Evolutionary conservation across 2,113 vertebrate genomes (phyloP).

Genomic region (Pollimyrus isidori): DNA sequence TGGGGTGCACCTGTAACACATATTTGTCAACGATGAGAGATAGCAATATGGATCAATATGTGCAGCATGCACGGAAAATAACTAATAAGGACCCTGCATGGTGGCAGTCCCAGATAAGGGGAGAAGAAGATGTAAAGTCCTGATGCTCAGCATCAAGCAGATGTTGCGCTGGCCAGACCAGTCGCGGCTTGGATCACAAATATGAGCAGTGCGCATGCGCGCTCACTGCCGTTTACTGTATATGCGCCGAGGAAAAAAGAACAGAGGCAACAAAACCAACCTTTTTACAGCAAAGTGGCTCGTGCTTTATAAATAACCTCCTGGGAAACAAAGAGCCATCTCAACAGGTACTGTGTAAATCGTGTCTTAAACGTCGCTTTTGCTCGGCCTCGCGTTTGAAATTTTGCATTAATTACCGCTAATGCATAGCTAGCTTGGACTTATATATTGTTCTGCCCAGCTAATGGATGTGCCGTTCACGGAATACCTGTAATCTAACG

Average conservation of each 20-base stretch:
- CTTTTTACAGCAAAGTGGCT: constrained; percentile 53
- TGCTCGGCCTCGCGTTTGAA: constrained; percentile 31
- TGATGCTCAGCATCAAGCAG: constrained; percentile 50
- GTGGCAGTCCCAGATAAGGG: constrained; percentile 12
- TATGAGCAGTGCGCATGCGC: constrained; percentile 86
- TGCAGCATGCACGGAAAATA: neutral
- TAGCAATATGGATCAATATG: neutral
- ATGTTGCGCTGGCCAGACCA: constrained; percentile 84
- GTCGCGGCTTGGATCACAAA: constrained; percentile 80
- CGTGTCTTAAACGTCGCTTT: constrained; percentile 40
- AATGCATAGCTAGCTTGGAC: constrained; percentile 45
- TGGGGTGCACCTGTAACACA: neutral
- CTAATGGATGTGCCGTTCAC: constrained; percentile 54
- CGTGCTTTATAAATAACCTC: constrained; percentile 60
- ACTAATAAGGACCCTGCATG: neutral
- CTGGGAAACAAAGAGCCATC: constrained; percentile 50
- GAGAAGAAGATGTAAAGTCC: constrained; percentile 25
- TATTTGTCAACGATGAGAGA: neutral
- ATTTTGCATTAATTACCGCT: constrained; percentile 44
- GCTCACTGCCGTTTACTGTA: constrained; percentile 74
- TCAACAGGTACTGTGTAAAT: constrained; percentile 67
- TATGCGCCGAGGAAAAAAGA: constrained; percentile 66
- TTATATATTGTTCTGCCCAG: constrained; percentile 43
- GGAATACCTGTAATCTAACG: constrained; percentile 30
- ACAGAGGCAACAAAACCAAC: constrained; percentile 61